phyloP scores from a whole-genome alignment of 2,797 vertebrate species.

The Aythya fuligula region DNA sequence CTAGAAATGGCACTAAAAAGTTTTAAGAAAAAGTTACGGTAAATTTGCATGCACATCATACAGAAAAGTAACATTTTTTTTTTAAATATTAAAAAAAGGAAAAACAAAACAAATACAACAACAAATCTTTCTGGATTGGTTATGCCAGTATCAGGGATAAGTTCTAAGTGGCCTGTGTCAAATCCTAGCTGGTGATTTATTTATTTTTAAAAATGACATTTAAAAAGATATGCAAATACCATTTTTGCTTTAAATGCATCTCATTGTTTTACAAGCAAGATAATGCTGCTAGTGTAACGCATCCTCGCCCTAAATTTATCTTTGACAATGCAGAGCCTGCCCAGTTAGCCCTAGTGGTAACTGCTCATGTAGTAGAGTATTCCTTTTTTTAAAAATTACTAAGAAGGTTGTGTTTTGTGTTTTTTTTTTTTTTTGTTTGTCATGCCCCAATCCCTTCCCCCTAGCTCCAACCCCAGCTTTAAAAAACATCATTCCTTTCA shows the following conservation, averaged over 20 bases:
- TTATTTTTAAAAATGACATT: slow-evolving; percentile 43
- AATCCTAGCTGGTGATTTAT: slow-evolving; percentile 4
- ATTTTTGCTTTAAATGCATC: slow-evolving; percentile 35
- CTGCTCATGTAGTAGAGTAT: neutral
- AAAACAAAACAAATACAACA: slow-evolving; percentile 77
- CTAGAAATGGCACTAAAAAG: slow-evolving; percentile 94
- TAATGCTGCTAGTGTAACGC: neutral
- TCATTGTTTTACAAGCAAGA: slow-evolving; percentile 24
- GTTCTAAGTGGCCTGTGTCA: slow-evolving; percentile 6
- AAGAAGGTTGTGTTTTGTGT: slow-evolving; percentile 10
- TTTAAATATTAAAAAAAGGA: slow-evolving; percentile 90
- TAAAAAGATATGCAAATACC: slow-evolving; percentile 50
- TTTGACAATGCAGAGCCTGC: neutral
- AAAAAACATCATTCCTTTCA: slow-evolving; percentile 28
- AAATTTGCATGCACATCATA: slow-evolving; percentile 94
- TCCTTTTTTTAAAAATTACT: neutral
- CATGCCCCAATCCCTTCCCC: neutral
- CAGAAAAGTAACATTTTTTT: slow-evolving; percentile 85
- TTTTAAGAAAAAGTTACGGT: slow-evolving; percentile 89
- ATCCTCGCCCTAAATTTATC: neutral
- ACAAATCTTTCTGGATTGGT: slow-evolving; percentile 52
- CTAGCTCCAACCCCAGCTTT: slow-evolving; percentile 17
- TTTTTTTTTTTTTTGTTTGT: neutral
- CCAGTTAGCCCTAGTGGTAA: slow-evolving; percentile 2
- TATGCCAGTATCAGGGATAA: slow-evolving; percentile 45